These are phyloP conservation scores for Parauchenoglanis ngamensis DNA, from an alignment of 2,797 vertebrate genomes.

Conservation along the genomic window DNA sequence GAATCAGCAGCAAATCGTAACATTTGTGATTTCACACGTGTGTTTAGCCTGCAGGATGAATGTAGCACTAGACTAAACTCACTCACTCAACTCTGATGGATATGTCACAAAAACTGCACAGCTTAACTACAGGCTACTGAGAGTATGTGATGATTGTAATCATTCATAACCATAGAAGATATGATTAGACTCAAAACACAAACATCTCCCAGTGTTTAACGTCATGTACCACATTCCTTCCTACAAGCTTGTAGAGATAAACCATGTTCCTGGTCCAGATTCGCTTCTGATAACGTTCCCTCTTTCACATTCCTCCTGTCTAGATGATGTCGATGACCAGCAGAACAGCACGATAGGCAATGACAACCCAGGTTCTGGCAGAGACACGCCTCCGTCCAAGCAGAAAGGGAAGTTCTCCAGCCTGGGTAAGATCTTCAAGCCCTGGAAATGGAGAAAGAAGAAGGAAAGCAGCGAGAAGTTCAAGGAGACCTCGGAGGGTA, in stretches of 20 bases:
- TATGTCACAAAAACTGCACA: background rate
- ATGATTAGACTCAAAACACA: background rate
- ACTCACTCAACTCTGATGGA: background rate
- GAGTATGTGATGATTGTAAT: background rate
- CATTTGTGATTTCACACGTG: too few relatives aligned
- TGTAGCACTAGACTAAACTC: background rate
- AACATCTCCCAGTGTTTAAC: background rate
- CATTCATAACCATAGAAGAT: too few relatives aligned
- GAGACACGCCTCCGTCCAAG: constrained; percentile 81
- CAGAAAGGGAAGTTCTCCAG: constrained; percentile 92
- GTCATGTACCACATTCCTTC: background rate
- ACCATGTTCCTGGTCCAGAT: background rate
- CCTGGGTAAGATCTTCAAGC: constrained; percentile 93
- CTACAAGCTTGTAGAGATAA: background rate
- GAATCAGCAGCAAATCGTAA: too few relatives aligned
- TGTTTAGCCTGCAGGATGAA: background rate
- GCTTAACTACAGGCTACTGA: background rate
- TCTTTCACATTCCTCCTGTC: background rate
- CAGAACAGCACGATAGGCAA: constrained; percentile 67
- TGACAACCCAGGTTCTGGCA: constrained; percentile 80
- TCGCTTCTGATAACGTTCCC: background rate
- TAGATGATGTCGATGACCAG: constrained; percentile 74
- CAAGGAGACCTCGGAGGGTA: constrained; percentile 91
- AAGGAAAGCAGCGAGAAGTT: constrained; percentile 90
- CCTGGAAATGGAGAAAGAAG: constrained; percentile 98